Conservation (phyloP, 2,797 vertebrate genomes). For the Chiroxiphia lanceolata region DNA sequence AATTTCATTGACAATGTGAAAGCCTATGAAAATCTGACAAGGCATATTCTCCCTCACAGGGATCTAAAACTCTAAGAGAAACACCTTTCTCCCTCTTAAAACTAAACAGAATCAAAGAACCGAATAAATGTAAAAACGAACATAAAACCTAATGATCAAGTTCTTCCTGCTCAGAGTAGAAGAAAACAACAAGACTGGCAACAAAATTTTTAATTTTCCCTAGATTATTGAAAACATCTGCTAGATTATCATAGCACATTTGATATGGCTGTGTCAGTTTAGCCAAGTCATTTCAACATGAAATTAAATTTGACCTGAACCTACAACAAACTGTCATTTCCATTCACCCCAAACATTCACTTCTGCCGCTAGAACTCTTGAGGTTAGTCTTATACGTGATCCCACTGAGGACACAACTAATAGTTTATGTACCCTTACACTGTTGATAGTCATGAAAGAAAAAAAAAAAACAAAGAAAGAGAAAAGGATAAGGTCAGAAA, state of each 20-base stretch:
- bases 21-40: background rate
- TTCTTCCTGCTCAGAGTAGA: background rate
- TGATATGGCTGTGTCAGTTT: background rate
- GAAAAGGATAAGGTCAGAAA: slow-evolving; percentile 12
- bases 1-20: background rate
- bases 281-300: slow-evolving; percentile 43
- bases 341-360: slow-evolving; percentile 53
- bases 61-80: background rate
- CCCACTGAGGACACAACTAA: slow-evolving; percentile 58
- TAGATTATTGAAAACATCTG: background rate
- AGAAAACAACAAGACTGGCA: background rate
- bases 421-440: slow-evolving; percentile 36
- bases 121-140: background rate
- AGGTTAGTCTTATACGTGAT: slow-evolving; percentile 55
- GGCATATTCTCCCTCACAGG: background rate
- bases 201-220: background rate
- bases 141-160: background rate
- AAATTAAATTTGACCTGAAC: slow-evolving; percentile 70
- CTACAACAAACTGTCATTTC: slow-evolving; percentile 55
- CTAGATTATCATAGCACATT: background rate
- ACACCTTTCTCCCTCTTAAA: background rate
- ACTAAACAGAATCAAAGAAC: background rate
- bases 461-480: background rate
- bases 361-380: slow-evolving; percentile 29
- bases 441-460: background rate